Base-by-base conservation (phyloP, 2,888 invertebrate species). In the Rambutsinella grinnellia region DNA sequence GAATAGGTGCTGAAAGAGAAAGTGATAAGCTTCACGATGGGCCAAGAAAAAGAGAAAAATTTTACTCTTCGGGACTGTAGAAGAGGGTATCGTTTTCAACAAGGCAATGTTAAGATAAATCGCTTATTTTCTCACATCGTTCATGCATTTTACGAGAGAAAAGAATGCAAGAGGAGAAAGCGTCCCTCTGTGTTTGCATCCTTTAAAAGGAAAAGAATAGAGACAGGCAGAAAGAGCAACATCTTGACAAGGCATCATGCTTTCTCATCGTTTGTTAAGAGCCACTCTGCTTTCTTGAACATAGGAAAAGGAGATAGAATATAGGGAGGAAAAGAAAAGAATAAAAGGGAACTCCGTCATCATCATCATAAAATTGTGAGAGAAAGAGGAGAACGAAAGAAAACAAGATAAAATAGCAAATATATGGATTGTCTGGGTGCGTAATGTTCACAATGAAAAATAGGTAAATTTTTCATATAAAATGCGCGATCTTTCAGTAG, bases 101-200 rank as follows among this genome's bases (percentile, higher is more conserved):
- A 21, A 54, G 15, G 23, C 8, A 54, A 21, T 54, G n/a, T 54
- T 54, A 17, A 54, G 23, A 54, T 53, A 67, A 75, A 75, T 67
- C 71, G 57, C 56, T 66, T 67, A 61, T 62, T 67, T 75, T 75
- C 67, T 68, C 67, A 75, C 74, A 67, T 67, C 67, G 60, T 67
- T 67, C 74, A 75, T 75, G 74, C 74, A 75, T 75, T 75, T 75
- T 75, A 26, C 13, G 28, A 28, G n/a, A 57, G 57, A 26, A 36
- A n/a, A 57, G 28, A 2, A 27, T 21, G 54, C n/a, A 66, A 56
- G n/a, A 17, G 51, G 63, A 61, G 61, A 61, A 36, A n/a, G n/a
- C n/a, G n/a, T n/a, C n/a, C n/a, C 28, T 51, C 46, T 54, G 44
- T 24, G 15, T 57, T 17, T 69, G 60, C 53, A 61, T 10, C 21